Evolutionary conservation across 2,113 vertebrate genomes (phyloP), one percentile per base, ranked within the genome.

Genomic region (Antechinus stuartii): DNA sequence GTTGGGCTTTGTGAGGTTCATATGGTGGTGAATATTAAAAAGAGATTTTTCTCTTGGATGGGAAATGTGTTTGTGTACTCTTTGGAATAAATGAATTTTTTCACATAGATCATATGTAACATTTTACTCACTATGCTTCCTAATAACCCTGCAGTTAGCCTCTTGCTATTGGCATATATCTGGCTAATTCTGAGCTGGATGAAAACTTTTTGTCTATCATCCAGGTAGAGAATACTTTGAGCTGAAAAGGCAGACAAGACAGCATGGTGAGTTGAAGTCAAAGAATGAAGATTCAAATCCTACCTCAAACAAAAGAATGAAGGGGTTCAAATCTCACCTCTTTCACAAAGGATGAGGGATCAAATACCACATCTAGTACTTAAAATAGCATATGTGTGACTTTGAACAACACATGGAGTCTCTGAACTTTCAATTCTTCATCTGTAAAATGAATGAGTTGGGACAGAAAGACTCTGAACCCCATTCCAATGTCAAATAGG

Each of bases 41-140:
- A 94, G 96, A 92, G 93, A 92, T 50, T 92, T 92, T 95, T 50
- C 30, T 68, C 92, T 90, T 95, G 93, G 50, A 49, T 96, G 90
- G 94, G 95, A 97, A 97, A 95, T 56, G 96, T 93, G 9, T 61
- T 93, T 94, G 35, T 47, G 90, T 93, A 42, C 93, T 96, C 61
- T 54, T 76, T 76, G 68, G n/a, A 84, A 84, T 22, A 84, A n/a
- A 14, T n/a, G 30, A 42, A 6, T 84, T 84, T 42, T 84, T 35
- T 42, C 42, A 22, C 22, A 84, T 84, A 23, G 12, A 35, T 22
- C 2, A 2, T 23, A 49, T 42, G 16, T 84, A 84, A 42, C 35
- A 76, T 42, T 14, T 35, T 76, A 42, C 12, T 35, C 4, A 1
- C 30, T 68, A 68, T 68, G 19, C 68, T 84, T 84, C n/a, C 68